phyloP scores from a whole-genome alignment of 2,113 vertebrate genomes.

The Poeciliopsis retropinna region DNA sequence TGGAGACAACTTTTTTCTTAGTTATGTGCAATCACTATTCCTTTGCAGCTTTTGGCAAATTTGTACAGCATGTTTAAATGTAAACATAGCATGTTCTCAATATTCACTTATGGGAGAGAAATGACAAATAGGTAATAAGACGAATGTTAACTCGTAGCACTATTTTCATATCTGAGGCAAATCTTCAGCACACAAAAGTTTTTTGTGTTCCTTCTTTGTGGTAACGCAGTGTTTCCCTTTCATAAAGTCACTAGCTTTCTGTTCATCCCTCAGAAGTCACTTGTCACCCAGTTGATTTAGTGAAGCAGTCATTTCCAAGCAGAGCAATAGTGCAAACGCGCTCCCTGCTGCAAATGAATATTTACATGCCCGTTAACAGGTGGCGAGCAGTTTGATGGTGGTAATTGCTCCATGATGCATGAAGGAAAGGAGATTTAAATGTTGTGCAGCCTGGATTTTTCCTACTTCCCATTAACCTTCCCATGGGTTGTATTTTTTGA shows the following conservation, averaged over 20 bases:
- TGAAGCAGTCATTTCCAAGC: conserved; percentile 81
- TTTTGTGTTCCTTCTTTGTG: conserved; percentile 42
- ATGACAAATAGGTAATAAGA: conserved; percentile 16
- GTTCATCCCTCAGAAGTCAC: conserved; percentile 76
- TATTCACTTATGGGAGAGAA: conserved; percentile 37
- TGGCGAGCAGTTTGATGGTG: conserved; percentile 96
- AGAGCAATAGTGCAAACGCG: conserved; percentile 85
- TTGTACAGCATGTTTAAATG: not conserved
- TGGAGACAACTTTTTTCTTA: conserved; percentile 15
- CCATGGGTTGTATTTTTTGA: conserved; percentile 29
- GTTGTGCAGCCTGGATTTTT: conserved; percentile 34
- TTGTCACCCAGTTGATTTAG: conserved; percentile 92
- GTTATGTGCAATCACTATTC: conserved; percentile 14
- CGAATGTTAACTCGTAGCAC: not conserved
- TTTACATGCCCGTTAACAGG: conserved; percentile 99
- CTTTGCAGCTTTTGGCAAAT: not conserved
- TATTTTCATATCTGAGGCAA: conserved; percentile 56
- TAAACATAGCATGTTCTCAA: conserved; percentile 10
- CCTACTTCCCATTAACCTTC: conserved; percentile 42
- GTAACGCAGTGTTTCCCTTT: conserved; percentile 70
- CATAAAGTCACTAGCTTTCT: conserved; percentile 65
- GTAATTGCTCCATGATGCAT: conserved; percentile 91
- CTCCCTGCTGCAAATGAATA: conserved; percentile 91
- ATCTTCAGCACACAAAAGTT: conserved; percentile 24
- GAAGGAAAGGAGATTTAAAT: conserved; percentile 82